Conservation (phyloP, 2,888 invertebrate genomes). For the Elmis aenea region DNA sequence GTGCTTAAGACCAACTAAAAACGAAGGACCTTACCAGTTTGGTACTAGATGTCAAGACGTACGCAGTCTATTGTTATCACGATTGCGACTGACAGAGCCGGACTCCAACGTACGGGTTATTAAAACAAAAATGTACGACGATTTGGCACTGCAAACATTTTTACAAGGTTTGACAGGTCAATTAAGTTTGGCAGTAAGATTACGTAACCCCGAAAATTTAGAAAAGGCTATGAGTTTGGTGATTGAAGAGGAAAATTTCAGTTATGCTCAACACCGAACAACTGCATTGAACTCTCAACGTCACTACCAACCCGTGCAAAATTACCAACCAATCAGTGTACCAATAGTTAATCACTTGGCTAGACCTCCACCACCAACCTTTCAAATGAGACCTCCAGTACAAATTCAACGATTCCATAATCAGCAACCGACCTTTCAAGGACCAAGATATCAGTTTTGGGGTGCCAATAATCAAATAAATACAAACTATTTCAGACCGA, state of each 20-base stretch:
- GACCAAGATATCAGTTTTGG: no score
- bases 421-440: no score
- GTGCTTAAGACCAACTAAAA: constrained; percentile 8
- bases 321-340: no score
- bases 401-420: no score
- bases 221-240: constrained; percentile 15
- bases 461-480: no score
- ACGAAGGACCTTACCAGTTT: constrained; percentile 12
- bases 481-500: no score
- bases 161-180: constrained; percentile 11
- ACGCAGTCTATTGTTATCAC: constrained; percentile 9
- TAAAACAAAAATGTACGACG: constrained; percentile 12
- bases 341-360: no score
- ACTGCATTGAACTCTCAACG: no score
- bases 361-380: no score
- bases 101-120: constrained; percentile 5
- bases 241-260: constrained; percentile 19
- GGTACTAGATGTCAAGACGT: constrained; percentile 14
- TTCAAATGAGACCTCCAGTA: no score
- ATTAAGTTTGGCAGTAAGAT: constrained; percentile 14
- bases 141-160: constrained; percentile 12
- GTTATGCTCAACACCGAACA: no score
- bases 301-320: no score
- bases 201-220: constrained; percentile 16
- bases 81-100: constrained; percentile 9